Base-by-base conservation (phyloP, 2,113 vertebrate species). In the Cariama cristata region DNA sequence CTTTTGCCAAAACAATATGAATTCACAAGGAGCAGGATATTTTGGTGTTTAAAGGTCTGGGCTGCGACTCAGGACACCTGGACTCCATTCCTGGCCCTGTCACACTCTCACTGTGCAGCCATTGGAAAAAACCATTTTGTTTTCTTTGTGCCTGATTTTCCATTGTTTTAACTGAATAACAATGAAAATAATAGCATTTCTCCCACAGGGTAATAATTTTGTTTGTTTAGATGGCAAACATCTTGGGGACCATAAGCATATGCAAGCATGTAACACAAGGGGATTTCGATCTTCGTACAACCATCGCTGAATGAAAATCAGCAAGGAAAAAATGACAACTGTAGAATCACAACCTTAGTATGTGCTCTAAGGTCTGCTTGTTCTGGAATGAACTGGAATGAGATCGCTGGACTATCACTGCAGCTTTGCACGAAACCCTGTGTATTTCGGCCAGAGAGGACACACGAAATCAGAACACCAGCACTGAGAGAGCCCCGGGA, bases 21-120 rank as follows among this genome's bases (percentile, higher is more conserved):
- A 90, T 90, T 86, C 86, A 69, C 14, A 69, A 73, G 63, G 64
- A 86, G 59, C 21, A 16, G 49, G 24, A 73, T 94, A 93, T 88
- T 96, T 96, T 91, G 63, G 59, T 90, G 44, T 63, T 94, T 92
- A 82, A 96, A 91, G 86, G 86, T 49, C 91, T 84, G 91, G 97
- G 22, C 96, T 87, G 80, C 62, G 69, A 96, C 95, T 95, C 79
- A 75, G 92, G 94, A 95, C 92, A 97, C 92, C 91, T 91, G 91
- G 95, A 58, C 77, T 95, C 60, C 23, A 80, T 97, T 89, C 52
- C 52, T 95, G 94, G 93, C 88, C 73, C 53, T 95, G 83, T 79
- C 27, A 4, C 86, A 92, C 42, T 72, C 64, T 79, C 79, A 40
- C 35, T 97, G 79, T 56, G 86, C 64, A 92, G 79, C 6, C 73